Evolutionary conservation across 2,888 invertebrate genomes (phyloP), one percentile per base, ranked within the genome.

Genomic region (Hirtodrosophila trivittata): DNA sequence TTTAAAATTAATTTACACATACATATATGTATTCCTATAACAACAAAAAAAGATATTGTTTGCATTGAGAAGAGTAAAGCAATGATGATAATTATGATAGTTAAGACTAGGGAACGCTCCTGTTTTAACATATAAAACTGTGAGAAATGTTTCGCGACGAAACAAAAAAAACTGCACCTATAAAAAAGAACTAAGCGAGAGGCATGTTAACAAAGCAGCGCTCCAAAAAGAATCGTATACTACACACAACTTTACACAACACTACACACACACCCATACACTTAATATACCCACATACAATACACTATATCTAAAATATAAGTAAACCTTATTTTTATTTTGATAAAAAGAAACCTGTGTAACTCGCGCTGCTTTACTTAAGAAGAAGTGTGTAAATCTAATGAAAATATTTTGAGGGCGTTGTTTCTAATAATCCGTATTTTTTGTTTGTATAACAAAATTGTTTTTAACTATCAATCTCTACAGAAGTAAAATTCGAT

Each of bases 141-240:
- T 78, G 84, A 83, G 75, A 86, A 87, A 82, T 80, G 83, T 83
- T 83, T 85, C 80, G 80, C 71, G 85, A 84, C 77, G 87, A 82
- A 85, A 86, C 73, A 75, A 76, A 78, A 78, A 81, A 71, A 62
- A 50, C 62, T 50, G 35, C 55, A 69, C 32, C 47, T 67, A 32
- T 64, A 51, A 49, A 59, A 51, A 13, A 16, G 12, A 66, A 71
- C 50, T 59, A 59, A 54, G 38, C 12, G 25, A 35, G 45, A 25
- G 25, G 35, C 13, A 49, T 64, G 56, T 62, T 54, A 63, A 57
- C 39, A 46, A 54, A 66, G 75, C 66, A 70, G 74, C 63, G 70
- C 73, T 66, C 52, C 62, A 43, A 54, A 51, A 52, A 52, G 39
- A 52, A 55, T 58, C 45, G 52, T 65, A 65, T 59, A 66, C 72